Evolutionary conservation across 2,888 invertebrate species (phyloP).

Genomic region (Drosophila monieri): DNA sequence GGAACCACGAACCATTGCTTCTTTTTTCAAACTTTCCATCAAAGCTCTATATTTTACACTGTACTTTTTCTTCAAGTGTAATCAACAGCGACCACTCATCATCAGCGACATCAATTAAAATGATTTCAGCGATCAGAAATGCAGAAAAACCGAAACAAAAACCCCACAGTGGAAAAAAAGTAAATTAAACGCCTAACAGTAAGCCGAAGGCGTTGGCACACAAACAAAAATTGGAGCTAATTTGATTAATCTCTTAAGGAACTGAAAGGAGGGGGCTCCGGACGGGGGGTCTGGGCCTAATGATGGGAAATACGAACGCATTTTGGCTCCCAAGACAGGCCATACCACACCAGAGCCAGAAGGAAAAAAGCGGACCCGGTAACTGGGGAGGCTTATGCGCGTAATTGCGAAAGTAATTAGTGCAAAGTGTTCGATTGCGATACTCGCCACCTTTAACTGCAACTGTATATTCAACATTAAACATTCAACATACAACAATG

Average conservation of each 20-base stretch:
- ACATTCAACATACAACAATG: slow-evolving; percentile 11
- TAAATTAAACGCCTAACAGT: slow-evolving; percentile 57
- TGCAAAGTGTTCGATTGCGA: slow-evolving; percentile 60
- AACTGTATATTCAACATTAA: slow-evolving; percentile 19
- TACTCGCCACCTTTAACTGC: slow-evolving; percentile 21
- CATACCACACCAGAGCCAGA: slow-evolving; percentile 29
- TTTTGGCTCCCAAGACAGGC: slow-evolving; percentile 67
- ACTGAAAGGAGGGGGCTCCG: slow-evolving; percentile 30
- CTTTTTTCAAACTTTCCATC: too few species aligned
- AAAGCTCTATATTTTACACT: background rate
- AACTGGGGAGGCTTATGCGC: slow-evolving; percentile 38
- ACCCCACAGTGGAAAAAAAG: slow-evolving; percentile 7
- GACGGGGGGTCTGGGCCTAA: slow-evolving; percentile 56
- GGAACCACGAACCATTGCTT: too few species aligned
- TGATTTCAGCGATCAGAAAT: slow-evolving; percentile 60
- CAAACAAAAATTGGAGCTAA: slow-evolving; percentile 74
- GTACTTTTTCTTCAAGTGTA: slow-evolving; percentile 3
- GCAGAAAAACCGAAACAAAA: slow-evolving; percentile 19
- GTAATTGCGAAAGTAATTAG: slow-evolving; percentile 77
- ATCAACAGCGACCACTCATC: slow-evolving; percentile 10
- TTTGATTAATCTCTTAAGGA: slow-evolving; percentile 74
- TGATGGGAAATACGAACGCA: slow-evolving; percentile 79
- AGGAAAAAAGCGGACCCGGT: background rate
- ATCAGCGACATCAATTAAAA: slow-evolving; percentile 66
- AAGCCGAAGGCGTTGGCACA: slow-evolving; percentile 49